Evolutionary conservation across 2,888 invertebrate species (phyloP), one percentile per base, ranked within the genome.

Genomic region (Lasioglossum figueresi): DNA sequence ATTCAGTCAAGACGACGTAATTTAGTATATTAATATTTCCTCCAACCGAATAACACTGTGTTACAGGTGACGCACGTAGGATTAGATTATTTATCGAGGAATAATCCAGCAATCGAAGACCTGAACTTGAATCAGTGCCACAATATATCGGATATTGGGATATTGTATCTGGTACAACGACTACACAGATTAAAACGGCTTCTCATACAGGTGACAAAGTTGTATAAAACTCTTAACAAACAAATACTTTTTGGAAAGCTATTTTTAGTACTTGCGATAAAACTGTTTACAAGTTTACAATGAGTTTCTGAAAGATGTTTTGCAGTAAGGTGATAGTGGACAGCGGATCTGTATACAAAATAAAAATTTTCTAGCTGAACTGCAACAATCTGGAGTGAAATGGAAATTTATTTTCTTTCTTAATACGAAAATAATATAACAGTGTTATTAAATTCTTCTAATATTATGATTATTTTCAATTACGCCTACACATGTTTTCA

Each of bases 31-130:
- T 14, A 1, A 48, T 37, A 70, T 14, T 48, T 31, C n/a, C n/a
- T 40, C 5, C 19, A 70, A 70, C 14, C n/a, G 0, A 14, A 31
- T 82, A 16, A 12, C 23, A 52, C 19, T 10, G 45, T 79, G 3
- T 86, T 87, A 5, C 82, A 97, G 94, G 96, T 97, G 82, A 96
- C 97, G 1, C 95, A 96, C 86, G 95, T 96, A 84, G 97, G 97
- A 63, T 96, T 97, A 88, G 96, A 96, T 86, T 95, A 96, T 86
- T 94, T 98, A 85, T 96, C 97, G 12, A 95, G 95, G 84, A 96
- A 96, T 91, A 97, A 97, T 93, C 96, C 97, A 45, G 96, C 97
- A 87, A 96, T 98, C 90, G 97, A 97, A 94, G 96, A 96, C 88
- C 94, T 98, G 14, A 96, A 97, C 92, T 94, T 97, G 31, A 96